phyloP scores from a whole-genome alignment of 2,888 invertebrate species.

The Scaptomyza flava region DNA sequence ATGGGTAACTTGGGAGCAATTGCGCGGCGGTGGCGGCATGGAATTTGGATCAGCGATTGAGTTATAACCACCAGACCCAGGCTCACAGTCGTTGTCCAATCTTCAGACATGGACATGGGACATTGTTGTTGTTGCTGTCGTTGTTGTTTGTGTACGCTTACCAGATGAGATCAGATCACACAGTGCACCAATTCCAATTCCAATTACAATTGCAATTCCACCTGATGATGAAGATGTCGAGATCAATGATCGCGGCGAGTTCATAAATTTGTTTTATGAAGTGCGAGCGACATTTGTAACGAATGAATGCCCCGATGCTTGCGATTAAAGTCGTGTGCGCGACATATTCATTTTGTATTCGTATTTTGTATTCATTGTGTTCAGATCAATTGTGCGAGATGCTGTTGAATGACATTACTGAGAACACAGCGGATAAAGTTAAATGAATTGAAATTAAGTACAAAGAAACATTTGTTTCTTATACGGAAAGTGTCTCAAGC shows the following conservation, averaged over 20 bases:
- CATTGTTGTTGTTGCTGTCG: constrained; percentile 10
- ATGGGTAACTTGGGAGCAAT: constrained; percentile 79
- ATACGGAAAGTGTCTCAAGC: too few species aligned
- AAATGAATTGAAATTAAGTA: neutral
- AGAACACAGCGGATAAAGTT: neutral
- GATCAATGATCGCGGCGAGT: constrained; percentile 80
- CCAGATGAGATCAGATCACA: constrained; percentile 31
- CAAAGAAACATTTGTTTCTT: too few species aligned
- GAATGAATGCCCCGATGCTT: constrained; percentile 61
- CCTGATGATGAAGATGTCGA: constrained; percentile 81
- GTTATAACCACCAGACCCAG: constrained; percentile 64
- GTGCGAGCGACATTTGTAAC: constrained; percentile 81
- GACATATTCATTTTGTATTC: constrained; percentile 54
- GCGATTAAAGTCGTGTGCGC: constrained; percentile 57
- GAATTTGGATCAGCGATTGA: constrained; percentile 81
- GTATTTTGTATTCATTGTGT: constrained; percentile 56
- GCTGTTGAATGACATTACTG: constrained; percentile 35
- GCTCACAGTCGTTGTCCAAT: constrained; percentile 36
- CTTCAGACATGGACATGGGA: constrained; percentile 49
- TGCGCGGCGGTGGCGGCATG: constrained; percentile 65
- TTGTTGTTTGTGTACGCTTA: constrained; percentile 19
- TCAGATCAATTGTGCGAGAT: constrained; percentile 24
- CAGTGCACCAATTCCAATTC: constrained; percentile 35
- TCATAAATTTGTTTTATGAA: constrained; percentile 81
- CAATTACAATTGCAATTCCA: constrained; percentile 44